These are phyloP conservation scores for Platichthys stellatus DNA, from an alignment of 2,113 vertebrate genomes.

Conservation along the genomic window DNA sequence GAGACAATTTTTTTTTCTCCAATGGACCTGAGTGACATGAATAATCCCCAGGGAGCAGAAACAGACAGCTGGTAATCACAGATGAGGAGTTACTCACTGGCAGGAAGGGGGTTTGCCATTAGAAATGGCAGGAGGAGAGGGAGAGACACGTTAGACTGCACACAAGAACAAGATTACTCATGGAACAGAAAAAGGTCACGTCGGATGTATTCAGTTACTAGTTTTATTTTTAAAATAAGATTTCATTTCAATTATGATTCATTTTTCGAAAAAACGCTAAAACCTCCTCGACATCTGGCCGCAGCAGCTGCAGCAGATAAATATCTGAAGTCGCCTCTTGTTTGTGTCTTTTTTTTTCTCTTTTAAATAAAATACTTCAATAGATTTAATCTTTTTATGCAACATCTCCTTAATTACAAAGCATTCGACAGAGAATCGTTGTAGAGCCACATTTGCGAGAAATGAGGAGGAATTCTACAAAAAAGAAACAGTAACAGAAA, in stretches of 20 bases:
- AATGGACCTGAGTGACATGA: conserved; percentile 71
- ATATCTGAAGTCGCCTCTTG: conserved; percentile 85
- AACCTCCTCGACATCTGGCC: conserved; percentile 78
- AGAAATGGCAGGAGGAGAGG: conserved; percentile 72
- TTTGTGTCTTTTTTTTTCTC: conserved; percentile 78
- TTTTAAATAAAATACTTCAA: conserved; percentile 97
- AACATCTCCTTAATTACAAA: conserved; percentile 94
- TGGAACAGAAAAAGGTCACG: conserved; percentile 79
- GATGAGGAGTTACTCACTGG: conserved; percentile 79
- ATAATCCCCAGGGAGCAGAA: conserved; percentile 78
- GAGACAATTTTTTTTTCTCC: conserved; percentile 21
- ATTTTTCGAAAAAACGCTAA: conserved; percentile 86
- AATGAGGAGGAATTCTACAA: conserved; percentile 84
- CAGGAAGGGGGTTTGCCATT: conserved; percentile 70
- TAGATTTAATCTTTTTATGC: conserved; percentile 85
- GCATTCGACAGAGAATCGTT: conserved; percentile 77
- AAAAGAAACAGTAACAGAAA: conserved; percentile 36
- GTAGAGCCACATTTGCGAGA: conserved; percentile 76
- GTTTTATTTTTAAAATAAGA: conserved; percentile 99
- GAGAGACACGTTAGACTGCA: conserved; percentile 77
- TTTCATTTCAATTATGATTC: conserved; percentile 91
- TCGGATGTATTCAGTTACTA: conserved; percentile 74
- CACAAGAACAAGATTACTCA: conserved; percentile 78
- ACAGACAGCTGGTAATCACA: conserved; percentile 79
- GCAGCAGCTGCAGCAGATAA: conserved; percentile 81